A percentile compares a stretch with the other conserved stretches of the same genome.
These are phyloP conservation scores for Melipona bicolor DNA, from an alignment of 2,888 invertebrate genomes.

Conservation along the genomic window DNA sequence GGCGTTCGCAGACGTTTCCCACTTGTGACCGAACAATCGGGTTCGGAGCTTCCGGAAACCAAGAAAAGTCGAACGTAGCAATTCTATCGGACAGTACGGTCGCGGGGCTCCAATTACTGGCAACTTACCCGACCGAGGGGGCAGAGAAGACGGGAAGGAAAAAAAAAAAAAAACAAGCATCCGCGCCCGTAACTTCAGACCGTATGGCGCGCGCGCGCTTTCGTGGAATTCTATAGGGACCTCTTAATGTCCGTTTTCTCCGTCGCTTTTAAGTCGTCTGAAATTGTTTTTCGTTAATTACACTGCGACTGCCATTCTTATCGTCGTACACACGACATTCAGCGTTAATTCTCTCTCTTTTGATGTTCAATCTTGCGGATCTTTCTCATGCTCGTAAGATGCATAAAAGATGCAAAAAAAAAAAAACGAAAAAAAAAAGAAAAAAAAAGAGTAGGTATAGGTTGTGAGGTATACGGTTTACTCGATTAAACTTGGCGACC, in stretches of 20 bases:
- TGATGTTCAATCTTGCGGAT: too few species aligned
- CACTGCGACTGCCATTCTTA: neutral
- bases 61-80: constrained; percentile 63
- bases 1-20: constrained; percentile 14
- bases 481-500: neutral
- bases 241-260: constrained; percentile 19
- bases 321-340: neutral
- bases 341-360: neutral
- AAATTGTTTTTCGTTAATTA: constrained; percentile 24
- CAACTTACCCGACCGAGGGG: constrained; percentile 42
- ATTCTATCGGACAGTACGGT: constrained; percentile 55
- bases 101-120: constrained; percentile 63
- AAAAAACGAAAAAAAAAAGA: neutral
- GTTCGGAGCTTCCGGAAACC: constrained; percentile 62
- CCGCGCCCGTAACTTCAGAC: constrained; percentile 46
- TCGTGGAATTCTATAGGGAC: constrained; percentile 39
- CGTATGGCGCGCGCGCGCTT: constrained; percentile 46
- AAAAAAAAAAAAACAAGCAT: constrained; percentile 12
- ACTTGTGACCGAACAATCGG: constrained; percentile 49
- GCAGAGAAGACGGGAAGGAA: neutral
- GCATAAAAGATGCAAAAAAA: neutral
- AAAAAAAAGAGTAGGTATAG: neutral
- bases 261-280: constrained; percentile 1
- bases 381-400: too few species aligned
- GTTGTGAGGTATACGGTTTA: neutral